These are phyloP conservation scores for Anoplius nigerrimus DNA, from an alignment of 2,888 invertebrate species.

Conservation along the genomic window DNA sequence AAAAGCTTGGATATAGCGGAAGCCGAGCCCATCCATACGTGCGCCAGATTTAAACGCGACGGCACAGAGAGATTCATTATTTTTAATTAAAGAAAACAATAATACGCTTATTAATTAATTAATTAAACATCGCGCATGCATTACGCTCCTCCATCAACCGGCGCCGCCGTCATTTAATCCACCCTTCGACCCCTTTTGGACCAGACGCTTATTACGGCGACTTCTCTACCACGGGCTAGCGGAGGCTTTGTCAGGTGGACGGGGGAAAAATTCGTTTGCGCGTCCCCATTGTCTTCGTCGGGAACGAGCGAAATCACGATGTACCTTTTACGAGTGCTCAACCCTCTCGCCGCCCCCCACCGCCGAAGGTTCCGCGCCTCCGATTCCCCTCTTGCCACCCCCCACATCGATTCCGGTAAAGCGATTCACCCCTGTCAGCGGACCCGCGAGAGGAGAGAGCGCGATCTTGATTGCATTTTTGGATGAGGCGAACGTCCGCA, in stretches of 20 bases:
- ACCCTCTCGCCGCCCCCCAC: too few species aligned
- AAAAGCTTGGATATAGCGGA: slow-evolving; percentile 53
- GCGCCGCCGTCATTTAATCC: slow-evolving; percentile 49
- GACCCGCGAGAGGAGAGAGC: too few species aligned
- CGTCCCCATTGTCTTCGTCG: slow-evolving; percentile 4
- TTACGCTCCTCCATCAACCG: slow-evolving; percentile 49
- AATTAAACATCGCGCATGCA: slow-evolving; percentile 60
- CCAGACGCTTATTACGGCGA: slow-evolving; percentile 48
- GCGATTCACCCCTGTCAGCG: too few species aligned
- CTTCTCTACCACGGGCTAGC: slow-evolving; percentile 33
- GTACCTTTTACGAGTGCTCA: neutral
- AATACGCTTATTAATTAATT: slow-evolving; percentile 66
- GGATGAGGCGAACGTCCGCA: too few species aligned
- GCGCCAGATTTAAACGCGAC: slow-evolving; percentile 40
- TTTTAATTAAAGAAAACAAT: slow-evolving; percentile 67
- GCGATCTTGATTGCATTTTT: too few species aligned
- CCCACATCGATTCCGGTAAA: too few species aligned
- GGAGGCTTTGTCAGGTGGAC: neutral
- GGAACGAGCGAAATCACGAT: slow-evolving; percentile 3
- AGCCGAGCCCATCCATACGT: slow-evolving; percentile 29
- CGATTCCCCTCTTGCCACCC: too few species aligned
- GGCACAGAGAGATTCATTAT: slow-evolving; percentile 59
- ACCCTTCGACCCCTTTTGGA: slow-evolving; percentile 43
- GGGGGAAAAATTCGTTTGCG: slow-evolving; percentile 3
- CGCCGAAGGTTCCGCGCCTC: too few species aligned